Percentiles rank a stretch among this genome's conserved stretches.
phyloP scores from a whole-genome alignment of 2,888 invertebrate species.

The Blera fallax region DNA sequence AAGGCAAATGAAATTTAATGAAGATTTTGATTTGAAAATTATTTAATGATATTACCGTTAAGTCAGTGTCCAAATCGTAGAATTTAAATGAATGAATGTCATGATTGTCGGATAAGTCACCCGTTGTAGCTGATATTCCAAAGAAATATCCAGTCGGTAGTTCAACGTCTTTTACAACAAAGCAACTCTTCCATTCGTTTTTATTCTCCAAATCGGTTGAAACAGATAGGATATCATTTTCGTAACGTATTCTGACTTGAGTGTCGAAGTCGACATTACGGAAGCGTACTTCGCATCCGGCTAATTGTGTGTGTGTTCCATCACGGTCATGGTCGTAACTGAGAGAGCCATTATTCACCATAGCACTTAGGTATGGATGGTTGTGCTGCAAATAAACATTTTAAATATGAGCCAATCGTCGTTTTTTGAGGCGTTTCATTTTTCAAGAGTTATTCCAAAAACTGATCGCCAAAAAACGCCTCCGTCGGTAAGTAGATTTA shows the following conservation, averaged over 20 bases:
- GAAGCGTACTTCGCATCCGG: conserved; percentile 98
- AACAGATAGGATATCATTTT: conserved; percentile 93
- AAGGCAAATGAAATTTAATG: neutral
- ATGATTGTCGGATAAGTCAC: conserved; percentile 98
- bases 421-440: too few relatives aligned
- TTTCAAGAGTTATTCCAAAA: too few relatives aligned
- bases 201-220: conserved; percentile 95
- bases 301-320: conserved; percentile 98
- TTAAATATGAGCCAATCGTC: neutral
- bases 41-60: conserved; percentile 78
- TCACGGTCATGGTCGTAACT: conserved; percentile 99
- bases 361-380: conserved; percentile 98
- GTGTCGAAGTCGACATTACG: conserved; percentile 95
- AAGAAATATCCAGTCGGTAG: conserved; percentile 97
- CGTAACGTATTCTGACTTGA: conserved; percentile 94
- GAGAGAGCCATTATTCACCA: conserved; percentile 97
- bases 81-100: conserved; percentile 95
- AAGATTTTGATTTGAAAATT: neutral
- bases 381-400: conserved; percentile 88
- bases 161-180: conserved; percentile 92
- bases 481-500: too few relatives aligned
- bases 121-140: conserved; percentile 97
- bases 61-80: conserved; percentile 93
- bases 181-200: conserved; percentile 96
- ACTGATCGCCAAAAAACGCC: too few relatives aligned